Percentiles rank a stretch among this genome's conserved stretches.
Conservation (phyloP, 2,888 invertebrate genomes). For the Thereva nobilitata region DNA sequence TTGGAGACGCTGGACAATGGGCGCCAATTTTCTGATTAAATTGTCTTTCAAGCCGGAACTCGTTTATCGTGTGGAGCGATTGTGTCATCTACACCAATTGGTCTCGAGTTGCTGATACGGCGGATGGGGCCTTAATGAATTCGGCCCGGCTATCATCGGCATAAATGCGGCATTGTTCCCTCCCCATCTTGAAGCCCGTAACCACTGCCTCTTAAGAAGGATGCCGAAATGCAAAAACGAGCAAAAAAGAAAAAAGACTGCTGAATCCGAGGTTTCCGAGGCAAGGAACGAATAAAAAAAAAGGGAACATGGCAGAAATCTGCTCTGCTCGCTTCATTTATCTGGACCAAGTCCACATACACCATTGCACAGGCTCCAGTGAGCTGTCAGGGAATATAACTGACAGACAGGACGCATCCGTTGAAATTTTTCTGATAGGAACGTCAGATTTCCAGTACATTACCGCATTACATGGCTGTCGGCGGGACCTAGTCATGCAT, state of each 20-base stretch:
- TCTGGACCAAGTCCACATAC: conserved; percentile 1
- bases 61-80: conserved; percentile 39
- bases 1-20: conserved; percentile 37
- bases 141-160: conserved; percentile 4
- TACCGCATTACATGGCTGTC: conserved; percentile 37
- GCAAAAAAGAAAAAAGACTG: not conserved
- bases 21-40: conserved; percentile 46
- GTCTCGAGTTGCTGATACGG: conserved; percentile 29
- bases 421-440: conserved; percentile 22
- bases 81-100: conserved; percentile 36
- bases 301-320: not conserved
- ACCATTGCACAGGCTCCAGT: not conserved
- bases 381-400: not conserved
- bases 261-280: not conserved
- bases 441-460: conserved; percentile 36
- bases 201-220: too few relatives aligned
- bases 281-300: conserved; percentile 2
- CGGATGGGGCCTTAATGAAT: conserved; percentile 35
- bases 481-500: conserved; percentile 24
- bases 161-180: conserved; percentile 17
- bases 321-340: conserved; percentile 7
- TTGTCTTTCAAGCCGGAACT: conserved; percentile 46
- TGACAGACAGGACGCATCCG: conserved; percentile 34
- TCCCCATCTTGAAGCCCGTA: too few relatives aligned
- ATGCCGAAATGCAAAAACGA: not conserved